Evolutionary conservation across 2,797 vertebrate genomes (phyloP).

Genomic region (Argentina silus): DNA sequence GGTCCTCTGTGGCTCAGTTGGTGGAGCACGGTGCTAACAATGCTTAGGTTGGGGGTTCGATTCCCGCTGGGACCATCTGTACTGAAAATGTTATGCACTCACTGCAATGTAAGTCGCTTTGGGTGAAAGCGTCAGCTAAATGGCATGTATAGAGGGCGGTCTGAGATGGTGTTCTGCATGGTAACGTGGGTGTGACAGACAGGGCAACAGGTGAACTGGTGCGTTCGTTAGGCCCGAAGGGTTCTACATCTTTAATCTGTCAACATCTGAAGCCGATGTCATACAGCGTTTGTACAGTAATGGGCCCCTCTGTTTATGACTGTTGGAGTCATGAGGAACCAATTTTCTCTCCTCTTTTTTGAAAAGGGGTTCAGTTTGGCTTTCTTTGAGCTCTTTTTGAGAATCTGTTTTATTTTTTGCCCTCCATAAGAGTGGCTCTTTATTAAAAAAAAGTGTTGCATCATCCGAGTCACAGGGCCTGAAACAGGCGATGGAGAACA

Average conservation of each 20-base stretch:
- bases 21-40: too few relatives aligned
- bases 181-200: background rate
- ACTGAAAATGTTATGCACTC: too few relatives aligned
- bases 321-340: slow-evolving; percentile 28
- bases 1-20: too few relatives aligned
- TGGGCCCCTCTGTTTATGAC: slow-evolving; percentile 24
- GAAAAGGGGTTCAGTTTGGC: background rate
- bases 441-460: too few relatives aligned
- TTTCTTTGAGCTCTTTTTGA: background rate
- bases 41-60: too few relatives aligned
- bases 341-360: slow-evolving; percentile 26
- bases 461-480: too few relatives aligned
- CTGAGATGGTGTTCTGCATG: background rate
- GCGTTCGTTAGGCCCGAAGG: background rate
- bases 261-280: background rate
- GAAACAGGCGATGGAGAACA: too few relatives aligned
- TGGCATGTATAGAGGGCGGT: background rate
- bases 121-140: background rate
- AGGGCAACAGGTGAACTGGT: background rate
- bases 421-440: too few relatives aligned
- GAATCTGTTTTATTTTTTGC: slow-evolving; percentile 6
- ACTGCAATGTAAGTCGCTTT: too few relatives aligned
- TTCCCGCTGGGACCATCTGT: too few relatives aligned
- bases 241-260: slow-evolving; percentile 17
- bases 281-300: slow-evolving; percentile 15